Conservation (phyloP, 2,113 vertebrate species). For the Caranx melampygus region DNA sequence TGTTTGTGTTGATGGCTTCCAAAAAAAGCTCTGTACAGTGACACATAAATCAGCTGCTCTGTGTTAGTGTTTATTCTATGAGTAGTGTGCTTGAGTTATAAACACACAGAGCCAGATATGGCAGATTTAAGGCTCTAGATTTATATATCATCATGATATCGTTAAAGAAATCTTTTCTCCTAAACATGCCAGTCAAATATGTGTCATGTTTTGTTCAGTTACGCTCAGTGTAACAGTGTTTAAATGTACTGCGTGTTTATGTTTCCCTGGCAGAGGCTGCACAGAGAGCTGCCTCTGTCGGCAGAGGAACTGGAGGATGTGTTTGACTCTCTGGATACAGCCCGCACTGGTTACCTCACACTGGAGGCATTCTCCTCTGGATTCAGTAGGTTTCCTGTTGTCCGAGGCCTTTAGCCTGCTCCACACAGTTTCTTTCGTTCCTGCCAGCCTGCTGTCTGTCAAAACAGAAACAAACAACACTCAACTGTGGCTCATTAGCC, state of each 20-base stretch:
- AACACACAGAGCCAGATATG: neutral
- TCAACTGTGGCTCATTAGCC: neutral
- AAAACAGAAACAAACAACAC: neutral
- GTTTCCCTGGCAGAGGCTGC: constrained; percentile 76
- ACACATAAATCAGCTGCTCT: neutral
- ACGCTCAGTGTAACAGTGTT: neutral
- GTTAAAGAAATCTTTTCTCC: neutral
- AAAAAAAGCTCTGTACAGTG: constrained; percentile 6
- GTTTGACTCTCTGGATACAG: constrained; percentile 91
- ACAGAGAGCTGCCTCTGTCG: constrained; percentile 88
- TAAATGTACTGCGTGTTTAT: constrained; percentile 30
- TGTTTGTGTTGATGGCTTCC: constrained; percentile 11
- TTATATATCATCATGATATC: neutral
- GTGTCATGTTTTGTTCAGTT: neutral
- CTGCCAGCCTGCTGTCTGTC: neutral
- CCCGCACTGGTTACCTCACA: constrained; percentile 89
- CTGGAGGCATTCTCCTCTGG: constrained; percentile 90
- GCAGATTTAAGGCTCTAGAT: neutral
- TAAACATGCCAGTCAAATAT: neutral
- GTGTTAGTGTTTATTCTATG: neutral
- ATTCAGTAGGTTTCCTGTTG: constrained; percentile 88
- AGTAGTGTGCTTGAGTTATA: neutral
- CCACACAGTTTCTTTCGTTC: neutral
- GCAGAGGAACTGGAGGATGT: constrained; percentile 91
- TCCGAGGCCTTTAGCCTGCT: neutral